These are phyloP conservation scores for Pachyrhynchus sulphureomaculatus DNA, from an alignment of 1,140 invertebrate genomes.

Conservation along the genomic window DNA sequence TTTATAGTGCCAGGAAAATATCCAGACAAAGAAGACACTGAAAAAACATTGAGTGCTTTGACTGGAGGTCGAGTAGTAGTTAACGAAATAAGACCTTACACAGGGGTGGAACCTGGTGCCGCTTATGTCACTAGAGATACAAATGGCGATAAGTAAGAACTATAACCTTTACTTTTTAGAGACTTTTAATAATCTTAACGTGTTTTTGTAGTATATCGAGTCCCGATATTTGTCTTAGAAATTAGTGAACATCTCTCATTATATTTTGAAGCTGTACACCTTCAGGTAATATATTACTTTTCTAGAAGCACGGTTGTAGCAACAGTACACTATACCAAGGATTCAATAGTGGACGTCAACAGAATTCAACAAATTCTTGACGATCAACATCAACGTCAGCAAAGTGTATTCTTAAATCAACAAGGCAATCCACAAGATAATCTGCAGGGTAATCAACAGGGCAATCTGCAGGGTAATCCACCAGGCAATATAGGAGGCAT, in stretches of 20 bases:
- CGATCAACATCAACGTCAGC: slow-evolving; percentile 22
- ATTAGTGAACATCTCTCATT: too few relatives aligned
- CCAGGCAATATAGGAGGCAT: too few relatives aligned
- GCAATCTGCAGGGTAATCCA: background rate
- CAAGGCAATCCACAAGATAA: background rate
- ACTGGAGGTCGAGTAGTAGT: slow-evolving; percentile 76
- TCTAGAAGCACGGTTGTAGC: slow-evolving; percentile 74
- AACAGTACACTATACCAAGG: slow-evolving; percentile 66
- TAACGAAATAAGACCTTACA: slow-evolving; percentile 69
- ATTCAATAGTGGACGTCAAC: slow-evolving; percentile 67
- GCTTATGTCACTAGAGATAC: slow-evolving; percentile 52
- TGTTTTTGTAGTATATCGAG: too few relatives aligned
- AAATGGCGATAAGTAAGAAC: slow-evolving; percentile 46
- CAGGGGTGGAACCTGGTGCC: slow-evolving; percentile 53
- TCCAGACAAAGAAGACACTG: slow-evolving; percentile 68
- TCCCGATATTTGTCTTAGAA: too few relatives aligned
- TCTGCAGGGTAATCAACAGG: background rate
- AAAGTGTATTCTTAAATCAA: slow-evolving; percentile 5
- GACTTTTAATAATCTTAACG: too few relatives aligned
- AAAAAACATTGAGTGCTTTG: slow-evolving; percentile 70
- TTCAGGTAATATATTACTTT: slow-evolving; percentile 40
- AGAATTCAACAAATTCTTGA: slow-evolving; percentile 57
- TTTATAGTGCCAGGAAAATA: slow-evolving; percentile 76
- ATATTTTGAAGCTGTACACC: too few relatives aligned
- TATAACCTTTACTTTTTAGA: background rate